Evolutionary conservation across 1,140 invertebrate species (phyloP).

Genomic region (Adelges cooleyi): DNA sequence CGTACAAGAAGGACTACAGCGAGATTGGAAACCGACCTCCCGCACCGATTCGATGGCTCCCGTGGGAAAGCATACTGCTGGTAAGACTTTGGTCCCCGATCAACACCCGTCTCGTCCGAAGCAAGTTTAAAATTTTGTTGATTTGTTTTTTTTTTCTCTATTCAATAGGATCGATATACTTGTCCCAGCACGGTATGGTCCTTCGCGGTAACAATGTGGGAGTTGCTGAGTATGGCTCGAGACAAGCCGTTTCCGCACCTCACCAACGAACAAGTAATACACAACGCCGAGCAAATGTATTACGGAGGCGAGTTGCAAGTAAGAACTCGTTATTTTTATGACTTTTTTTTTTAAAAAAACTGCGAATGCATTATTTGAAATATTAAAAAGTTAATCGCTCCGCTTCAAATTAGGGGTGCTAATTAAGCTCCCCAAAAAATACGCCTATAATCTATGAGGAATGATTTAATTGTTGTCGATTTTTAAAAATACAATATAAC

Average conservation of each 20-base stretch:
- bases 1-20: conserved; percentile 40
- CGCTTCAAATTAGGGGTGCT: too few relatives aligned
- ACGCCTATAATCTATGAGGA: too few relatives aligned
- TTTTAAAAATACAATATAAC: too few relatives aligned
- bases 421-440: too few relatives aligned
- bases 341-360: too few relatives aligned
- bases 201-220: conserved; percentile 59
- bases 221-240: conserved; percentile 60
- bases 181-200: conserved; percentile 55
- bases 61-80: conserved; percentile 71
- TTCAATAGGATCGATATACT: conserved; percentile 50
- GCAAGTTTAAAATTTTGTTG: neutral
- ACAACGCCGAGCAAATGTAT: conserved; percentile 57
- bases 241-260: conserved; percentile 58
- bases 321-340: too few relatives aligned
- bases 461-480: too few relatives aligned
- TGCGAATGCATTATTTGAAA: too few relatives aligned
- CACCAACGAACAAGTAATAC: conserved; percentile 61
- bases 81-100: conserved; percentile 41
- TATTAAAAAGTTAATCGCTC: too few relatives aligned
- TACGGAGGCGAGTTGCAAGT: conserved; percentile 53
- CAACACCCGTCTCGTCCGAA: too few relatives aligned
- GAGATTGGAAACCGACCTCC: conserved; percentile 44
- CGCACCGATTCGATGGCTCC: conserved; percentile 65
- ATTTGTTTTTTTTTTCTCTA: neutral